Conservation (phyloP, 2,888 invertebrate species). For the Acleris literana region DNA sequence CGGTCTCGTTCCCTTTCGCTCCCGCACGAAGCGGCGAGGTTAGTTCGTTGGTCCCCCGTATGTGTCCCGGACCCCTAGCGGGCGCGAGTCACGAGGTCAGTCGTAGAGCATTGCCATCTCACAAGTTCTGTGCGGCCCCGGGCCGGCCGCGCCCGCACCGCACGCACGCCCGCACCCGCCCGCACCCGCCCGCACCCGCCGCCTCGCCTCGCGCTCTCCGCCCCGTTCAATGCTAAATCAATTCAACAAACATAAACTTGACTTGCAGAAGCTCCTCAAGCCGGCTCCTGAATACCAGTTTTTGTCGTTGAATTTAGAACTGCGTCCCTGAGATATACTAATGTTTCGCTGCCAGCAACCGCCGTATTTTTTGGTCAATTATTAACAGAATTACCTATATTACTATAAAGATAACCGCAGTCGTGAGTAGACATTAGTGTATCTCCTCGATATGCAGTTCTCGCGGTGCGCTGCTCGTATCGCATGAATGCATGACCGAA, state of each 20-base stretch:
- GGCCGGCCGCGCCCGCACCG: slow-evolving; percentile 44
- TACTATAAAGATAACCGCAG: background rate
- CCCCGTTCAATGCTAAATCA: slow-evolving; percentile 36
- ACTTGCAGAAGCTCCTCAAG: slow-evolving; percentile 23
- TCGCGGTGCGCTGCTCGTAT: slow-evolving; percentile 45
- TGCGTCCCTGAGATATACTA: slow-evolving; percentile 24
- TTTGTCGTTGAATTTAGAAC: slow-evolving; percentile 40
- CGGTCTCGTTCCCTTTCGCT: slow-evolving; percentile 64
- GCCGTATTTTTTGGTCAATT: background rate
- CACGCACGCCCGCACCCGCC: slow-evolving; percentile 40
- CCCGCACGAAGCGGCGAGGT: slow-evolving; percentile 67
- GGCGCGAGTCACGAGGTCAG: slow-evolving; percentile 77
- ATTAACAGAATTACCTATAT: background rate
- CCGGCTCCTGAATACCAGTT: slow-evolving; percentile 31
- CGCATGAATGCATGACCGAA: slow-evolving; percentile 40
- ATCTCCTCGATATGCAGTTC: slow-evolving; percentile 34
- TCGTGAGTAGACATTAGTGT: slow-evolving; percentile 40
- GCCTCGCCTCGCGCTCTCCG: slow-evolving; percentile 50
- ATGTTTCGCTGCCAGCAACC: slow-evolving; percentile 8
- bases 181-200: slow-evolving; percentile 45
- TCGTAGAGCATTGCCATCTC: slow-evolving; percentile 83
- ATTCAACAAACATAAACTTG: slow-evolving; percentile 38
- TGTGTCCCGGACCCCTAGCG: slow-evolving; percentile 66
- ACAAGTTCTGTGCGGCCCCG: slow-evolving; percentile 80
- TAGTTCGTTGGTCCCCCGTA: slow-evolving; percentile 61